phyloP scores from a whole-genome alignment of 2,888 invertebrate genomes.

The Pinctada fucata region DNA sequence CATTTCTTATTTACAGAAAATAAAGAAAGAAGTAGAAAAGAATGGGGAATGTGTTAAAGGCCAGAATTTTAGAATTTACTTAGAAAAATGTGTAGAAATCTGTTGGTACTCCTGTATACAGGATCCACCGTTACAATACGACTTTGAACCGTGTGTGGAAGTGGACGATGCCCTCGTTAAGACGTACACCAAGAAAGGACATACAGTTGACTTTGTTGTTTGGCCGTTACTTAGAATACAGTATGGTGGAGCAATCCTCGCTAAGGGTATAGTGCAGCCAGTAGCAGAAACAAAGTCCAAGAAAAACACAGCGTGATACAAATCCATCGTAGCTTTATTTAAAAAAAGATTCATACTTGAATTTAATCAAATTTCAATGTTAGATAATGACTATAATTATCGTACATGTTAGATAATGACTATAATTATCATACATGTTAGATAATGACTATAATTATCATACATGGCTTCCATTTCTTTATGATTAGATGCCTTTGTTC shows the following conservation, averaged over 20 bases:
- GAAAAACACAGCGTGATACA: background rate
- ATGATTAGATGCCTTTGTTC: too few species aligned
- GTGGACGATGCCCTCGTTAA: constrained; percentile 5
- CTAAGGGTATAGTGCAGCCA: constrained; percentile 16
- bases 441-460: too few species aligned
- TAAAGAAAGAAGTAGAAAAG: background rate
- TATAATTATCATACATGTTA: too few species aligned
- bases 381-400: too few species aligned
- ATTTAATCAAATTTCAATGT: too few species aligned
- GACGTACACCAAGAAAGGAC: constrained; percentile 6
- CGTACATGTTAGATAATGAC: too few species aligned
- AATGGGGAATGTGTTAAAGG: background rate
- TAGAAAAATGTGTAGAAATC: constrained; percentile 1
- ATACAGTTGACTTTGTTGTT: constrained; percentile 16
- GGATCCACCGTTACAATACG: constrained; percentile 8
- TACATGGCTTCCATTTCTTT: too few species aligned
- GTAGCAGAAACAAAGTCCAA: constrained; percentile 3
- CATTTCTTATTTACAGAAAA: background rate
- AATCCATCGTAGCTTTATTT: too few species aligned
- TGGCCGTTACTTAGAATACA: constrained; percentile 13
- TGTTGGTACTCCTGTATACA: constrained; percentile 16
- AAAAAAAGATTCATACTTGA: too few species aligned
- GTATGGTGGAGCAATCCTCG: constrained; percentile 2
- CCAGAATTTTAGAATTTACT: background rate
- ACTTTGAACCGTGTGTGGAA: background rate